Evolutionary conservation across 1,140 invertebrate genomes (phyloP).

Genomic region (Hydropsyche tenuis): DNA sequence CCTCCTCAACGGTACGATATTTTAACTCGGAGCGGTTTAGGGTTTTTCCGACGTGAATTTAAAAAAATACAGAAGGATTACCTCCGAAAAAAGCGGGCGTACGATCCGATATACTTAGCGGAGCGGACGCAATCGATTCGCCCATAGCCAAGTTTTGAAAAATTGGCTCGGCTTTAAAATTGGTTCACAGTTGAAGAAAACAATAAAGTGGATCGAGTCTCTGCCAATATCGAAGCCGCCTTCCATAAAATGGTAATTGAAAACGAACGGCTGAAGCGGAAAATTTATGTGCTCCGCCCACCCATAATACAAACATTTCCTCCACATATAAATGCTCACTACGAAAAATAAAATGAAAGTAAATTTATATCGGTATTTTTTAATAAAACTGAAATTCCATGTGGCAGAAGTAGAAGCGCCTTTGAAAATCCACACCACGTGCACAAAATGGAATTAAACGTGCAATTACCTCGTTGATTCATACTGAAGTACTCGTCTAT

Average conservation of each 20-base stretch:
- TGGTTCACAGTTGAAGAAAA: slow-evolving; percentile 23
- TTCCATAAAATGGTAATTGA: slow-evolving; percentile 20
- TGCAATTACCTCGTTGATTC: not conserved
- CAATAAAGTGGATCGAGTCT: slow-evolving; percentile 10
- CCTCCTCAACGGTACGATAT: not conserved
- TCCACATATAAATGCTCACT: not conserved
- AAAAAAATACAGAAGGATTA: too few relatives aligned
- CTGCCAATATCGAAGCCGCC: slow-evolving; percentile 10
- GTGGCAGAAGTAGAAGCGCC: too few relatives aligned
- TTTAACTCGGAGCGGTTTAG: slow-evolving; percentile 7
- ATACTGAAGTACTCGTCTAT: too few relatives aligned
- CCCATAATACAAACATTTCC: slow-evolving; percentile 9
- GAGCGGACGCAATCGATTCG: not conserved
- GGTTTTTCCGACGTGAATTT: too few relatives aligned
- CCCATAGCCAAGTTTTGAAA: slow-evolving; percentile 9
- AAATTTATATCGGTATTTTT: not conserved
- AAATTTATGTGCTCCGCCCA: slow-evolving; percentile 17
- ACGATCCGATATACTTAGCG: too few relatives aligned
- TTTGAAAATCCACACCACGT: too few relatives aligned
- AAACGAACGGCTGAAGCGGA: slow-evolving; percentile 5
- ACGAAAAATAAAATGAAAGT: not conserved
- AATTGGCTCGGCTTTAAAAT: slow-evolving; percentile 19
- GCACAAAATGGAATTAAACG: not conserved
- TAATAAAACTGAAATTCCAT: not conserved
- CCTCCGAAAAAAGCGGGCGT: too few relatives aligned